These are phyloP conservation scores for Drosophila gaucha DNA, from an alignment of 2,888 invertebrate genomes.

Conservation along the genomic window DNA sequence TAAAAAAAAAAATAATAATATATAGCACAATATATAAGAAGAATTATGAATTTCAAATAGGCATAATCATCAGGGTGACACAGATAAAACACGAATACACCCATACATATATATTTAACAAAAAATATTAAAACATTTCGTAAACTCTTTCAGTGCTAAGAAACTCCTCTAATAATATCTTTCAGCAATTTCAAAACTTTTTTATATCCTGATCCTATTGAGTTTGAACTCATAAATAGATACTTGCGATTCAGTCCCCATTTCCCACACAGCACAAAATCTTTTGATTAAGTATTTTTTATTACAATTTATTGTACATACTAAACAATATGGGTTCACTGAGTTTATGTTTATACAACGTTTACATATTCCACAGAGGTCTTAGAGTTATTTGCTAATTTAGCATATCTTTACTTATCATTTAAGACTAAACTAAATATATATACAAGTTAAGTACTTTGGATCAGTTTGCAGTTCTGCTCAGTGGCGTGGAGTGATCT, in stretches of 20 bases:
- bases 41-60: no score
- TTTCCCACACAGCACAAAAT: background rate
- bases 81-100: no score
- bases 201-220: no score
- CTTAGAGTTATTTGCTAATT: constrained; percentile 52
- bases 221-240: background rate
- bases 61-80: no score
- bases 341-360: constrained; percentile 35
- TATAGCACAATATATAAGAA: no score
- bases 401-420: constrained; percentile 44
- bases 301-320: constrained; percentile 2
- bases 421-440: constrained; percentile 29
- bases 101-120: no score
- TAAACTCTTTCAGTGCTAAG: no score
- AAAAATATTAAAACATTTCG: no score
- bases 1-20: no score
- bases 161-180: no score
- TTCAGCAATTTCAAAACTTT: no score
- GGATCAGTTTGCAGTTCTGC: constrained; percentile 38
- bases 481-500: constrained; percentile 82
- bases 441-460: constrained; percentile 73
- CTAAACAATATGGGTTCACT: constrained; percentile 48
- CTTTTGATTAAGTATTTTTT: background rate
- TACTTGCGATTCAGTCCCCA: background rate
- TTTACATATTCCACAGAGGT: constrained; percentile 38